phyloP scores from a whole-genome alignment of 1,140 invertebrate genomes.

The Macrocentrus cingulum region DNA sequence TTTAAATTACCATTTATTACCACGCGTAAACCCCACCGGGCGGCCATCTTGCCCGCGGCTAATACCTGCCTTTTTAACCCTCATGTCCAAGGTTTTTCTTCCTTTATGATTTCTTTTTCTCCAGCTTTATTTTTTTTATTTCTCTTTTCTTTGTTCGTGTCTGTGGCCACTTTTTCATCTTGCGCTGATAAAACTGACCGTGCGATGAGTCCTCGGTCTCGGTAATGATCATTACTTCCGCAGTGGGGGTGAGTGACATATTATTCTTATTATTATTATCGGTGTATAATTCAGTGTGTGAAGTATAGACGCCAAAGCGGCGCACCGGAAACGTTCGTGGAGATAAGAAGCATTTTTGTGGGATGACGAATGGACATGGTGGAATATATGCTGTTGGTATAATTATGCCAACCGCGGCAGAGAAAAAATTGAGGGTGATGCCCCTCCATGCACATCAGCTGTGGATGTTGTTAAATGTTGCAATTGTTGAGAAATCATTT shows the following conservation, averaged over 20 bases:
- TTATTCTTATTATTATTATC: too few species aligned
- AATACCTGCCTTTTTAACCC: neutral
- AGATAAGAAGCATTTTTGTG: constrained; percentile 57
- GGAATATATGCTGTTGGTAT: too few species aligned
- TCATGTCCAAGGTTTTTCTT: constrained; percentile 10
- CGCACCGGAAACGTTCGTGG: constrained; percentile 53
- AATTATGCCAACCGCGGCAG: constrained; percentile 19
- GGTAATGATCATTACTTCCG: constrained; percentile 59
- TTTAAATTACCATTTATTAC: constrained; percentile 63
- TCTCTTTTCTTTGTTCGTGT: constrained; percentile 4
- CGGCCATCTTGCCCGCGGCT: constrained; percentile 52
- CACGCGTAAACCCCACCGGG: constrained; percentile 54
- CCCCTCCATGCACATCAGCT: too few species aligned
- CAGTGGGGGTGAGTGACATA: too few species aligned
- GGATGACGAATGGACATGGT: constrained; percentile 56
- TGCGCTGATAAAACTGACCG: constrained; percentile 25
- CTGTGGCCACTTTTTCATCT: constrained; percentile 2
- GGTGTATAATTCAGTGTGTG: constrained; percentile 52
- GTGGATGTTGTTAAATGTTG: too few species aligned
- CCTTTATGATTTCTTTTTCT: neutral
- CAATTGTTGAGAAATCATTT: too few species aligned
- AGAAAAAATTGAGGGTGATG: neutral
- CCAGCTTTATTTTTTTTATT: constrained; percentile 1
- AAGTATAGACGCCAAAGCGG: constrained; percentile 41
- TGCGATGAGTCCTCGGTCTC: constrained; percentile 11